Base-by-base conservation (phyloP, 1,140 invertebrate species). In the Hycleus phaleratus region DNA sequence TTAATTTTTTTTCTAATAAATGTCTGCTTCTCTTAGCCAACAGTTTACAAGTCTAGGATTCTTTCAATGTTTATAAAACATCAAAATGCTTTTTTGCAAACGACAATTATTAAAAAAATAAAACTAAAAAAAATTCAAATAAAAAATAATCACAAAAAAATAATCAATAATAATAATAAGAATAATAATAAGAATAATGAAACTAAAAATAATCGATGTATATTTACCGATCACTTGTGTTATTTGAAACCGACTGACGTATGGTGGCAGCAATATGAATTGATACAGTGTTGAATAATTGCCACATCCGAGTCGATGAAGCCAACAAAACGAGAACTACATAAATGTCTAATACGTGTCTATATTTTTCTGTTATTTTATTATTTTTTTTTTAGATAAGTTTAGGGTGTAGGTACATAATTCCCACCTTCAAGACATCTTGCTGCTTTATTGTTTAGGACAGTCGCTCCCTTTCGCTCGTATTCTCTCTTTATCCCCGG, bases 21-120 rank as follows among this genome's bases (percentile, higher is more conserved):
- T 69, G 67, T 68, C 61, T 60, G 67, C 67, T 69, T 69, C 60
- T 66, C 63, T 67, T 69, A 69, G 67, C 64, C 65, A 61, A 62
- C 67, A 69, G 61, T 67, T 63, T 59, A 32, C 67, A 63, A 59
- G 66, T 59, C 63, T 59, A 67, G 61, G 58, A 67, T 66, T 64
- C 62, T 64, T 65, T 64, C 62, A 62, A 58, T 62, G 64, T 66
- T 59, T 60, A 32, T 64, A 60, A 60, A 53, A 55, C 56, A 65
- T 59, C 59, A 63, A 60, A 59, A 58, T 60, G 60, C 61, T 65
- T 63, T 65, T 58, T 65, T 59, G 64, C 61, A 61, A 65, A 62
- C 60, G 48, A 58, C 48, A 52, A 60, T 51, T 57, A 57, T 58
- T 60, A 56, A 61, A 47, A 58, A 32, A 32, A 32, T 32, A 32